phyloP scores from a whole-genome alignment of 2,888 invertebrate genomes.

The Papilio elwesi region DNA sequence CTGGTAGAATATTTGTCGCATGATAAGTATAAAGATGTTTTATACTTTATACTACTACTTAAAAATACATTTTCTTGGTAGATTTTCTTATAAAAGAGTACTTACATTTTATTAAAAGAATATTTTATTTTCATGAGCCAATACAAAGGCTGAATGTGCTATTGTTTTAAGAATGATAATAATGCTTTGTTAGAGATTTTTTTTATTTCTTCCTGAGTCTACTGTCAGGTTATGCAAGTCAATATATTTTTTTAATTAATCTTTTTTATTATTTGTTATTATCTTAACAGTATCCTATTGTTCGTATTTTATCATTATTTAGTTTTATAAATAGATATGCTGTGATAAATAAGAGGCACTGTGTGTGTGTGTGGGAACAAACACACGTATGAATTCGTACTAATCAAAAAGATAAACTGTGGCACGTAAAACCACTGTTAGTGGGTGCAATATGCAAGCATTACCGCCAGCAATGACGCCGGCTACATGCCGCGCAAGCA shows the following conservation, averaged over 20 bases:
- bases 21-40: conserved; percentile 1
- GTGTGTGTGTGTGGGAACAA: too few species aligned
- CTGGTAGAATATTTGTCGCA: neutral
- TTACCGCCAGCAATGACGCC: neutral
- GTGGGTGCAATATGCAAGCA: neutral
- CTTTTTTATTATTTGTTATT: neutral
- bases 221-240: conserved; percentile 3
- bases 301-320: neutral
- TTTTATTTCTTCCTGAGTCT: neutral
- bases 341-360: too few species aligned
- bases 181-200: conserved; percentile 12
- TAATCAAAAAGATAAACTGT: neutral
- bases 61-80: neutral
- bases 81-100: conserved; percentile 7
- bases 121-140: conserved; percentile 7
- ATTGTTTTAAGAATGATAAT: conserved; percentile 1
- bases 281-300: neutral
- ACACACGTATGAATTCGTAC: too few species aligned
- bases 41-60: too few species aligned
- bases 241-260: neutral
- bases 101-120: conserved; percentile 7
- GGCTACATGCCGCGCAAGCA: neutral
- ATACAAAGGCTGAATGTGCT: conserved; percentile 9
- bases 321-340: too few species aligned
- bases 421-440: neutral